These are phyloP conservation scores for Eilema depressum DNA, from an alignment of 2,888 invertebrate species.

Conservation along the genomic window DNA sequence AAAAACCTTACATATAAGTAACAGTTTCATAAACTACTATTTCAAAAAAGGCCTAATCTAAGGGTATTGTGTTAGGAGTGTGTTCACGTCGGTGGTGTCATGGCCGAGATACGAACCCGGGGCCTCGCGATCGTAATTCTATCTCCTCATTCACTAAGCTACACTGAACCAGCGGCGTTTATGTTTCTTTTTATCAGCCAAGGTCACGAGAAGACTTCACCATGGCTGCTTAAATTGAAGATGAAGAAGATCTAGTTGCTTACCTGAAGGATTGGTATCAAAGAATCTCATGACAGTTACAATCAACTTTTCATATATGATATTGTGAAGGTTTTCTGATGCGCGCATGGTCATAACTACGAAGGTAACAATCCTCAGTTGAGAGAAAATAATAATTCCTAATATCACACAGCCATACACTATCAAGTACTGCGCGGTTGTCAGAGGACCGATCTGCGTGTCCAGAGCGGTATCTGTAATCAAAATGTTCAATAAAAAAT, in stretches of 20 bases:
- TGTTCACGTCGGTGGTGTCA: no score
- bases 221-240: no score
- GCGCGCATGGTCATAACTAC: constrained; percentile 88
- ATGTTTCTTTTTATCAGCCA: no score
- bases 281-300: constrained; percentile 91
- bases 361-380: constrained; percentile 86
- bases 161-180: no score
- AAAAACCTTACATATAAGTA: no score
- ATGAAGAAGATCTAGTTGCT: neutral
- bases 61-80: no score
- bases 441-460: constrained; percentile 67
- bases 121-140: no score
- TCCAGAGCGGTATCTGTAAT: constrained; percentile 69
- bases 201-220: no score
- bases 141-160: no score
- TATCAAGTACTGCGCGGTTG: constrained; percentile 70
- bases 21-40: no score
- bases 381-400: constrained; percentile 79
- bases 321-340: constrained; percentile 90
- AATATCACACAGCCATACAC: constrained; percentile 71
- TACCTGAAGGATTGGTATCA: constrained; percentile 92
- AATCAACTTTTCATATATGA: constrained; percentile 91
- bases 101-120: no score
- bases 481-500: neutral
- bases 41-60: no score